phyloP scores from a whole-genome alignment of 2,113 vertebrate species.

The Hippocampus zosterae region DNA sequence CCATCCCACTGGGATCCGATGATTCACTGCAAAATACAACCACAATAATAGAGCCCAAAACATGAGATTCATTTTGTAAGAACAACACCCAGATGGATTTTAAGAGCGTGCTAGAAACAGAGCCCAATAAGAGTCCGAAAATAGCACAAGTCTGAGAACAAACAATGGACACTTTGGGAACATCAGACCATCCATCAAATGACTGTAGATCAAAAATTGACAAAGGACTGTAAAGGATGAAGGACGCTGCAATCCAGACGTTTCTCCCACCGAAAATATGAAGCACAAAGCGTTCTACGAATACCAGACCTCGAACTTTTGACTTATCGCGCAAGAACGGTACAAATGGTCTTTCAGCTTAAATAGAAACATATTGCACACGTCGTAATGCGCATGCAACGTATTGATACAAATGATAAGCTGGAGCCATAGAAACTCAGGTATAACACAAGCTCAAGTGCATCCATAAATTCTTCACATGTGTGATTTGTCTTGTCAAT shows the following conservation, averaged over 20 bases:
- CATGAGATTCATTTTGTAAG: neutral
- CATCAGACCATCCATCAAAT: neutral
- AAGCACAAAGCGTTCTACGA: neutral
- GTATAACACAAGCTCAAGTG: neutral
- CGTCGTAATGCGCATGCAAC: neutral
- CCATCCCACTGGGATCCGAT: neutral
- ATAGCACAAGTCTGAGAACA: neutral
- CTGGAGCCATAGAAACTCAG: neutral
- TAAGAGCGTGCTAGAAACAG: neutral
- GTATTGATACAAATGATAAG: neutral
- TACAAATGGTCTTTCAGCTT: neutral
- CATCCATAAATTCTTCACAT: constrained; percentile 34
- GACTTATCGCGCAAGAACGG: neutral
- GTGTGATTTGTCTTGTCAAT: constrained; percentile 25
- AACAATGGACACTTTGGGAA: neutral
- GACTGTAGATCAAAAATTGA: neutral
- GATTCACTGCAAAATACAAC: neutral
- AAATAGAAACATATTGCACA: neutral
- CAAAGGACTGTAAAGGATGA: neutral
- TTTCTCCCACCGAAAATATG: neutral
- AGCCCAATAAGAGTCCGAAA: neutral
- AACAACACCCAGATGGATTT: neutral
- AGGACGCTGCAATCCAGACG: neutral
- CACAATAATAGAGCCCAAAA: neutral
- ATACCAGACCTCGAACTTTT: constrained; percentile 2